Evolutionary conservation across 2,888 invertebrate species (phyloP), one percentile per base, ranked within the genome.

Genomic region (Drosophila antonietae): DNA sequence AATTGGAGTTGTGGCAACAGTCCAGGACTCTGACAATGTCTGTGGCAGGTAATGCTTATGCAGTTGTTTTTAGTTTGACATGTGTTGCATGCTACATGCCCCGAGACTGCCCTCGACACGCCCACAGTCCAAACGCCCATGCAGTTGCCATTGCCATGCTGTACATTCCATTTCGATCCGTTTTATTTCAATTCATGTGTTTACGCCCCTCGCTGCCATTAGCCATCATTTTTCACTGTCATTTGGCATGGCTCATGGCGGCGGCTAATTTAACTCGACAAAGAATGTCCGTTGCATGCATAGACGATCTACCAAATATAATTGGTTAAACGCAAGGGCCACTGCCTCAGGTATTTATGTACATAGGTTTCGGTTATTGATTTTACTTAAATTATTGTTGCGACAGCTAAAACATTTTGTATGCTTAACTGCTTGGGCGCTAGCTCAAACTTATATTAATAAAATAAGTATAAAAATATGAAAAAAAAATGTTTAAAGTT

Each of bases 41-140:
- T 23, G 14, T 23, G 68, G 35, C 68, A 28, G 41, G 39, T 57
- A 43, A 63, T 63, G 72, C 18, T 39, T 33, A 71, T 64, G 53
- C 64, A 56, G 49, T 20, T 37, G 37, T 15, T 53, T 41, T 41
- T 41, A 41, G 41, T 41, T 41, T 8, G n/a, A n/a, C 41, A 41
- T 41, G 41, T 37, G 37, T 15, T 53, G 66, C 73, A 73, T 52
- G 51, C 31, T 4, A 37, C 37, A 37, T 3, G 31, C 31, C 28
- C 37, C 23, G 23, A 23, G 18, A 5, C n/a, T 7, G 14, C 35
- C 23, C 46, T 5, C 52, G 4, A 12, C 15, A 28, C 33, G 2
- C 23, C 35, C n/a, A 60, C 23, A 3, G 15, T 7, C n/a, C 28
- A 37, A 10, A 31, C 15, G 28, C 8, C 47, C 33, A 12, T 20